Conservation (phyloP, 2,113 vertebrate species). For the Sprattus sprattus region DNA sequence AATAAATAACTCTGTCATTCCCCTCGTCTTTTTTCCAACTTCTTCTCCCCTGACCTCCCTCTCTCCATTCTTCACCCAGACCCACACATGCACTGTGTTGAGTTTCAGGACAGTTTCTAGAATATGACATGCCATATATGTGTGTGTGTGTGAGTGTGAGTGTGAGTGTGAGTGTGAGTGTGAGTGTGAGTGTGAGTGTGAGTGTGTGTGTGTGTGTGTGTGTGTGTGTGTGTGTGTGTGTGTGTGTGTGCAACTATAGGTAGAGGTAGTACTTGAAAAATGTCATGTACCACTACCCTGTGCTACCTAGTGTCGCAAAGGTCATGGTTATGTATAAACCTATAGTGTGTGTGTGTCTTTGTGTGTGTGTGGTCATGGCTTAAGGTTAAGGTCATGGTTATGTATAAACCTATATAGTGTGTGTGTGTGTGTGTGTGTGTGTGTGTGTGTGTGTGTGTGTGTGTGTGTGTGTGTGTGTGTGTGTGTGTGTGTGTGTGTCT, state of each 20-base stretch:
- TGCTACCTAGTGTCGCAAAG: no score
- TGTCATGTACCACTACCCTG: no score
- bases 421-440: no score
- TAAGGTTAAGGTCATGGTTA: no score
- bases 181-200: neutral
- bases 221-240: neutral
- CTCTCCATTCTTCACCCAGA: slow-evolving; percentile 33
- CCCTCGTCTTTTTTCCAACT: slow-evolving; percentile 55
- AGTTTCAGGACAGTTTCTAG: slow-evolving; percentile 57
- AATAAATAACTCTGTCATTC: slow-evolving; percentile 73
- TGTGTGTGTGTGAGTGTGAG: neutral
- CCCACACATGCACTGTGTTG: slow-evolving; percentile 35
- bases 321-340: no score
- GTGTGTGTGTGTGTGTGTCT: no score
- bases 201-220: neutral
- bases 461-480: no score
- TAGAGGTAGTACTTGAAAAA: no score
- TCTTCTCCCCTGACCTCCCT: slow-evolving; percentile 59
- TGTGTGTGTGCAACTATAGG: neutral
- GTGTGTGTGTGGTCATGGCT: no score
- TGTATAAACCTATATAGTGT: no score
- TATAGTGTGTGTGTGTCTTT: no score
- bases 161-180: neutral
- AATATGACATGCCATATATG: slow-evolving; percentile 48
- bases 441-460: no score